phyloP scores from a whole-genome alignment of 2,888 invertebrate genomes.

The Idaea straminata region DNA sequence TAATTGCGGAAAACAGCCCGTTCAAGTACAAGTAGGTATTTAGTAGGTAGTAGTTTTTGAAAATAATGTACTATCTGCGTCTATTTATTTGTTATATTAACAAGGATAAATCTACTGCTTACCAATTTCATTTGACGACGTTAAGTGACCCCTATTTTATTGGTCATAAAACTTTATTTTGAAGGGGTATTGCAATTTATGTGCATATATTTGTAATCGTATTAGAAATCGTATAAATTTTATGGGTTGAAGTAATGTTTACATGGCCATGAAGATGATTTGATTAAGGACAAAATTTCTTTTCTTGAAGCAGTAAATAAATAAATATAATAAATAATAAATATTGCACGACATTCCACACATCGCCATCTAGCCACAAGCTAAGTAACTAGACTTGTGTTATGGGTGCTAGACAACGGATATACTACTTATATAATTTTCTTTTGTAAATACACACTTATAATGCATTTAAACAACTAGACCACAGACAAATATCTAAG shows the following conservation, averaged over 20 bases:
- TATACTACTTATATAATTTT: no score
- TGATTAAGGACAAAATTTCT: background rate
- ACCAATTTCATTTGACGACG: slow-evolving; percentile 52
- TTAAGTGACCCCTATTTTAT: slow-evolving; percentile 63
- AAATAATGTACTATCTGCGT: background rate
- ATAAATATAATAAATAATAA: no score
- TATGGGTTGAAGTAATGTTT: background rate
- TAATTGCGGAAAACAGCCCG: no score
- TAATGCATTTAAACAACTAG: no score
- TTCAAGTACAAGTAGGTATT: no score
- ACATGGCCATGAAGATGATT: background rate
- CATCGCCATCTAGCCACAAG: no score
- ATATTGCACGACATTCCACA: no score
- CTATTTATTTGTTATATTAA: slow-evolving; percentile 39
- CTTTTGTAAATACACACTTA: no score
- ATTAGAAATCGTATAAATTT: slow-evolving; percentile 10
- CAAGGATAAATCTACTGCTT: slow-evolving; percentile 45
- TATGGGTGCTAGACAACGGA: no score
- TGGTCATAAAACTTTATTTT: slow-evolving; percentile 59
- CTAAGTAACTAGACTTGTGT: no score
- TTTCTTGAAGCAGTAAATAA: no score
- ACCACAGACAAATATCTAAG: no score
- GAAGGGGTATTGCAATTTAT: slow-evolving; percentile 51
- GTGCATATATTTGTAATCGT: slow-evolving; percentile 43
- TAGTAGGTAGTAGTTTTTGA: background rate